phyloP scores from a whole-genome alignment of 2,797 vertebrate species.

The Diplodus sargus region DNA sequence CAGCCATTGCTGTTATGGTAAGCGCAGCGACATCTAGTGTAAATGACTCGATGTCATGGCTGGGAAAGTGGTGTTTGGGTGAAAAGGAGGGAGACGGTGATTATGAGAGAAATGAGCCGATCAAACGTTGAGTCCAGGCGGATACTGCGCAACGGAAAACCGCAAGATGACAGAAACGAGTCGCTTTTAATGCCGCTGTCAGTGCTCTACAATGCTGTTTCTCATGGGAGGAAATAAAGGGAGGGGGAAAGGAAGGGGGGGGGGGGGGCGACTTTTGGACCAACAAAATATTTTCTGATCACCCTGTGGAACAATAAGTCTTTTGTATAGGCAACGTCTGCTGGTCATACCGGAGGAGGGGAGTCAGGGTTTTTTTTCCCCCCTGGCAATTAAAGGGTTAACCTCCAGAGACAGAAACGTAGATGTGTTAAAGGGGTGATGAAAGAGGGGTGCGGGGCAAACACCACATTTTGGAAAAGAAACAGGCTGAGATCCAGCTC shows the following conservation, averaged over 20 bases:
- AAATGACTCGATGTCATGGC: slow-evolving; percentile 28
- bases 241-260: slow-evolving; percentile 27
- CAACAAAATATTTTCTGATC: slow-evolving; percentile 53
- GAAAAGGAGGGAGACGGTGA: slow-evolving; percentile 42
- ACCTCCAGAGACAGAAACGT: slow-evolving; percentile 42
- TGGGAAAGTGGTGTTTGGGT: slow-evolving; percentile 49
- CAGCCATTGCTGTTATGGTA: slow-evolving; percentile 31
- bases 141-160: slow-evolving; percentile 67
- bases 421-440: slow-evolving; percentile 35
- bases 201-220: slow-evolving; percentile 50
- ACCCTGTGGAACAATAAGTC: slow-evolving; percentile 69
- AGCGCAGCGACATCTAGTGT: slow-evolving; percentile 65
- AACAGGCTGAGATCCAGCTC: slow-evolving; percentile 50
- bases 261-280: slow-evolving; percentile 33
- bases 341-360: slow-evolving; percentile 19
- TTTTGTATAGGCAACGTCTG: slow-evolving; percentile 61
- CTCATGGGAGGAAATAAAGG: slow-evolving; percentile 66
- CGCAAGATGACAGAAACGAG: slow-evolving; percentile 55
- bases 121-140: slow-evolving; percentile 37
- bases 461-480: slow-evolving; percentile 47
- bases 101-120: slow-evolving; percentile 60
- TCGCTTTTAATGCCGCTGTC: slow-evolving; percentile 68
- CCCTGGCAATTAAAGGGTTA: slow-evolving; percentile 60
- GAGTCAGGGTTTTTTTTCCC: slow-evolving; percentile 4
- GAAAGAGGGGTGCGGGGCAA: slow-evolving; percentile 42